Percentiles rank a stretch among this genome's conserved stretches.
Conservation (phyloP, 2,888 invertebrate genomes). For the Campoplex nolae region DNA sequence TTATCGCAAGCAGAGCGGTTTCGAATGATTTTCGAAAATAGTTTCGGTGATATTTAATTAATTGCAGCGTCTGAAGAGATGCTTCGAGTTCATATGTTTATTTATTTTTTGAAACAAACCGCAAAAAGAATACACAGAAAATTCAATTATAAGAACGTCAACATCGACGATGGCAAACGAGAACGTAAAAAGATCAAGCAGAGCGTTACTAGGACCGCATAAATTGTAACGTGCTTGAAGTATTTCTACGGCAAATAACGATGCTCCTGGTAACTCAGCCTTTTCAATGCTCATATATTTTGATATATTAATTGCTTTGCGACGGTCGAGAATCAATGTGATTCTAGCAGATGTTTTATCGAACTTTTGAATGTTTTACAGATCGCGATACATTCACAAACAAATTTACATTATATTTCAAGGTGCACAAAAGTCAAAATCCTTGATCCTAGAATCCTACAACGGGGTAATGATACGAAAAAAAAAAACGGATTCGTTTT, state of each 20-base stretch:
- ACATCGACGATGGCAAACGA: background rate
- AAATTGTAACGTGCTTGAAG: background rate
- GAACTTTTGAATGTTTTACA: background rate
- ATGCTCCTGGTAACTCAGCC: background rate
- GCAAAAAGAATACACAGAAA: background rate
- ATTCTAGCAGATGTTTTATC: background rate
- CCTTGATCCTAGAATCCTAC: no score
- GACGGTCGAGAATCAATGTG: background rate
- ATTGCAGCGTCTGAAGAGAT: no score
- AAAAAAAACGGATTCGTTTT: no score
- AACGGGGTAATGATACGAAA: no score
- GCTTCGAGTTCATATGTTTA: no score
- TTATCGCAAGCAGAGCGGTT: no score
- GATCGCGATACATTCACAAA: background rate
- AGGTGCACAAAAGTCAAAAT: no score
- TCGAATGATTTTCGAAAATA: no score
- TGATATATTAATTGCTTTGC: background rate
- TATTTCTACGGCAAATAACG: background rate
- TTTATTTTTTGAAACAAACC: background rate
- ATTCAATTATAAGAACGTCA: background rate
- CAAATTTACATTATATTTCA: background rate
- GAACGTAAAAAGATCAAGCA: conserved; percentile 11
- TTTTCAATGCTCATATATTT: background rate
- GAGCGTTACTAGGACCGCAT: background rate
- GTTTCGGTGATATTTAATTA: no score